These are phyloP conservation scores for Gadopsis bispinosus DNA, from an alignment of 2,797 vertebrate genomes.

Conservation along the genomic window DNA sequence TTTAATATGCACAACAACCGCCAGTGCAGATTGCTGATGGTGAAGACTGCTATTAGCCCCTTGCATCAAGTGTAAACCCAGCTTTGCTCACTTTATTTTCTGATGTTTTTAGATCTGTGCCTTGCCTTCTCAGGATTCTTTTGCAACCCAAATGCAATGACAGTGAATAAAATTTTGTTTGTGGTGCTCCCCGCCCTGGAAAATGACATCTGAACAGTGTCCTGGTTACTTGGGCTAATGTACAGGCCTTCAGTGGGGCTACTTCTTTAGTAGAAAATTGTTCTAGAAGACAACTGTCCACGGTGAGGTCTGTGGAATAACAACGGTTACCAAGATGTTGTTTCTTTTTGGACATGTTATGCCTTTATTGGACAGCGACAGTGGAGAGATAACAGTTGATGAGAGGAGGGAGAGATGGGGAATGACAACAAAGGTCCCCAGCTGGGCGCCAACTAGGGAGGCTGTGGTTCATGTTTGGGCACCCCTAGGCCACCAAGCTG, in stretches of 20 bases:
- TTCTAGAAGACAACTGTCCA: conserved; percentile 20
- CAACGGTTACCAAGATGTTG: neutral
- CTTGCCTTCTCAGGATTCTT: neutral
- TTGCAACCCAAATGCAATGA: neutral
- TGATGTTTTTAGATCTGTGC: neutral
- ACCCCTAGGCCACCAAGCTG: neutral
- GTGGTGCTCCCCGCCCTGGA: neutral
- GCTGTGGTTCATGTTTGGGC: conserved; percentile 12
- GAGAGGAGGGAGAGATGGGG: neutral
- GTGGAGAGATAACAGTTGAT: neutral
- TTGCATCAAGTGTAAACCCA: neutral
- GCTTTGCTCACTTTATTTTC: neutral
- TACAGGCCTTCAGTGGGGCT: neutral
- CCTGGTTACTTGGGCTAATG: conserved; percentile 15
- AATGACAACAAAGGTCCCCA: neutral
- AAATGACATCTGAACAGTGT: neutral
- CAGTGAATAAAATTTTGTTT: conserved; percentile 5
- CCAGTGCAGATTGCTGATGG: neutral
- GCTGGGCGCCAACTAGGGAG: neutral
- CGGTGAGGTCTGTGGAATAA: conserved; percentile 6
- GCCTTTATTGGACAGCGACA: conserved; percentile 3
- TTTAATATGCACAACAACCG: too few relatives aligned
- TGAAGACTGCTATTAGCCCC: neutral
- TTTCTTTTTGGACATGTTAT: neutral
- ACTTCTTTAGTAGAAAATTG: conserved; percentile 5